Evolutionary conservation across 2,888 invertebrate genomes (phyloP).

Genomic region (Nomada goodeniana): DNA sequence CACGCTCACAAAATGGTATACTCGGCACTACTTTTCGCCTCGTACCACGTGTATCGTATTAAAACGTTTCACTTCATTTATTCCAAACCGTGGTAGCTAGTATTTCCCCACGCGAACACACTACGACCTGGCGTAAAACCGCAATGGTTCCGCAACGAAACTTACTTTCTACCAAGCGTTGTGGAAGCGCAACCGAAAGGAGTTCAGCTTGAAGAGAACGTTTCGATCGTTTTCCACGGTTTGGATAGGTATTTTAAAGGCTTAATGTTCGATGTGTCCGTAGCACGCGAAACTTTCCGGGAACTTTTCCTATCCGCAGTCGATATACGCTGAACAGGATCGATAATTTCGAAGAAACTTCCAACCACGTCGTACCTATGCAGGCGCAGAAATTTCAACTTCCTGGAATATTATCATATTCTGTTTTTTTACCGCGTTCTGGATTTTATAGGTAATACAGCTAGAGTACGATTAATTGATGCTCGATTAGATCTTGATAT

Average conservation of each 20-base stretch:
- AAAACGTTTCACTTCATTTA: not conserved
- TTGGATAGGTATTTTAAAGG: slow-evolving; percentile 45
- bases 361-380: slow-evolving; percentile 27
- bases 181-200: slow-evolving; percentile 20
- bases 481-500: too few species aligned
- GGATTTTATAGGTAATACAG: not conserved
- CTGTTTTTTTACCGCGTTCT: too few species aligned
- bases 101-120: not conserved
- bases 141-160: slow-evolving; percentile 13
- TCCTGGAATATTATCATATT: not conserved
- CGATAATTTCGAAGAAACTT: slow-evolving; percentile 66
- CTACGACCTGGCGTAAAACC: not conserved
- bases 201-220: slow-evolving; percentile 18
- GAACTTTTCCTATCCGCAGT: slow-evolving; percentile 52
- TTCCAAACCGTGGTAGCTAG: not conserved
- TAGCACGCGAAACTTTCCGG: slow-evolving; percentile 64
- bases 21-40: too few species aligned
- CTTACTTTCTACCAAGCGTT: not conserved
- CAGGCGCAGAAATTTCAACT: slow-evolving; percentile 14
- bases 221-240: slow-evolving; percentile 48
- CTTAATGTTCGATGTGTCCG: slow-evolving; percentile 53
- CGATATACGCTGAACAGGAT: slow-evolving; percentile 40
- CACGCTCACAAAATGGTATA: too few species aligned
- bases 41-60: not conserved
- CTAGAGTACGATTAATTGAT: too few species aligned